Evolutionary conservation across 2,888 invertebrate genomes (phyloP), one percentile per base, ranked within the genome.

Genomic region (Deilephila elpenor): DNA sequence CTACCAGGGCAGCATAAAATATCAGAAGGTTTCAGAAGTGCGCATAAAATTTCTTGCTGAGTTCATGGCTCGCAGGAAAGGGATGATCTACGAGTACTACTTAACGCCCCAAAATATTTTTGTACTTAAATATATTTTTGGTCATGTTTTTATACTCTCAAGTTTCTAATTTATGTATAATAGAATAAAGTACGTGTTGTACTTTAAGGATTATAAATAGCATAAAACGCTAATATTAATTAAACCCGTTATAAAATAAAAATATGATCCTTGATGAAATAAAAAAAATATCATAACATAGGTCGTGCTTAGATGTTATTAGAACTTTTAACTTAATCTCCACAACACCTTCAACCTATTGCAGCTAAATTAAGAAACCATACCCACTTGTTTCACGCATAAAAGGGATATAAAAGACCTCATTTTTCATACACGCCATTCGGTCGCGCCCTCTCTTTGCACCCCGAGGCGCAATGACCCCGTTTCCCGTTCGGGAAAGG

Each of bases 391-490:
- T 67, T 44, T 37, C 59, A 53, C 37, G 37, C 71, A 25, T 64
- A 37, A 8, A 67, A 17, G 29, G 37, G 19, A 51, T 37, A n/a
- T 29, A 70, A 71, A 34, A 73, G 74, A 44, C 75, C 75, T 75
- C 74, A 71, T 74, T 78, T 75, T 79, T 74, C 70, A 64, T 71
- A 62, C 76, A 78, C 32, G 76, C 76, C 78, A 80, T 80, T 78
- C 75, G 74, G 71, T 73, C 73, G 62, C 34, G 61, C 76, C 80
- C 83, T 83, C 79, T 87, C 86, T 86, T 89, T 87, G 84, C 82
- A 80, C 78, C 80, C 78, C 75, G 81, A 80, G 84, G 82, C 87
- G 84, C 84, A 84, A 83, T 90, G 89, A 89, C 90, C 90, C 80
- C 84, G 79, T 88, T 91, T 85, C 80, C 74, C 75, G 79, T 78